Percentiles rank a stretch among this genome's conserved stretches.
Evolutionary conservation across 2,113 vertebrate genomes (phyloP).

Genomic region (Cyanoderma ruficeps): DNA sequence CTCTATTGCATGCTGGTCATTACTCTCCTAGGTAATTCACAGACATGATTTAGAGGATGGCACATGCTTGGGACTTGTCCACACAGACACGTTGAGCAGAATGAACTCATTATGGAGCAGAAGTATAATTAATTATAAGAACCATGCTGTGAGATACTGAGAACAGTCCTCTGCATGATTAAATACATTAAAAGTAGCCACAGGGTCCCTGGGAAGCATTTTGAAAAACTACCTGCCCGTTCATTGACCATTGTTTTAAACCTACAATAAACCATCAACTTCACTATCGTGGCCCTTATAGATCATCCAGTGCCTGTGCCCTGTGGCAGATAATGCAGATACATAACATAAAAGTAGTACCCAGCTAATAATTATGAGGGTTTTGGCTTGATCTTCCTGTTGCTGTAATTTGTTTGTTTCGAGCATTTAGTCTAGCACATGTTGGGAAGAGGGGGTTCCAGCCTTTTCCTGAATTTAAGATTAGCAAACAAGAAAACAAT

Average conservation of each 20-base stretch:
- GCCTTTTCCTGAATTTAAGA: neutral
- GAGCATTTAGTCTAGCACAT: neutral
- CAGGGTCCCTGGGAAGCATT: neutral
- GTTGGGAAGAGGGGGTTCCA: neutral
- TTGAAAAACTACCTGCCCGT: neutral
- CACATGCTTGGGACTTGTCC: neutral
- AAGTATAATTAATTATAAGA: neutral
- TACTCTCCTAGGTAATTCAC: neutral
- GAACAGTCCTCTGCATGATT: neutral
- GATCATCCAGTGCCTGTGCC: neutral
- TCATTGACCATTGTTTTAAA: neutral
- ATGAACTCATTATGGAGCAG: neutral
- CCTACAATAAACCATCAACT: neutral
- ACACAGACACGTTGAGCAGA: neutral
- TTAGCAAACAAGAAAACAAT: conserved; percentile 33
- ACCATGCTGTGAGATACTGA: neutral
- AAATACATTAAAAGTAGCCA: neutral
- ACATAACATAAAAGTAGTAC: neutral
- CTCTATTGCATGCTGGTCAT: neutral
- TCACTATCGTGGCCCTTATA: neutral
- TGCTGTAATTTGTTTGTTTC: neutral
- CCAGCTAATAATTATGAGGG: neutral
- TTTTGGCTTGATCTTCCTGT: neutral
- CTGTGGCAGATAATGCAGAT: neutral
- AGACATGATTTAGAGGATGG: neutral